Evolutionary conservation across 2,888 invertebrate genomes (phyloP).

Genomic region (Rhogogaster chlorosoma): DNA sequence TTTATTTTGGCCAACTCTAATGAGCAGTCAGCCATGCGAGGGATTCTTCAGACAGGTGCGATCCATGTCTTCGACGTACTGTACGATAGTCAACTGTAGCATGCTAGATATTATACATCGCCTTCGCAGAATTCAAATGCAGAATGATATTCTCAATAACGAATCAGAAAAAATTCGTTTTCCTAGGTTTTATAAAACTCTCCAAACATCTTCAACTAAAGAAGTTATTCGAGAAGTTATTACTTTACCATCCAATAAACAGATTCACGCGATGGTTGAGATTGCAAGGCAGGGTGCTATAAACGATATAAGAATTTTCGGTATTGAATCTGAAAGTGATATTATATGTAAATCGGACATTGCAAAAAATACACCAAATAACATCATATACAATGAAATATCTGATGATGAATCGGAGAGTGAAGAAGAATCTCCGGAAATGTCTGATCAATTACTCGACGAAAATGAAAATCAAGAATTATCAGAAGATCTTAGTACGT

Average conservation of each 20-base stretch:
- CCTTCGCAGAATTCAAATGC: slow-evolving; percentile 37
- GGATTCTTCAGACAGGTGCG: slow-evolving; percentile 56
- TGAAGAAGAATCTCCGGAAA: slow-evolving; percentile 11
- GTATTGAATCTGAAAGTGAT: too few species aligned
- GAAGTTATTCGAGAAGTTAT: background rate
- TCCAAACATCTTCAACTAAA: too few species aligned
- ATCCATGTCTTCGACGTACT: slow-evolving; percentile 49
- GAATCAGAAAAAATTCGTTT: slow-evolving; percentile 28
- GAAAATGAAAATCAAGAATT: background rate
- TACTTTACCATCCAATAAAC: background rate
- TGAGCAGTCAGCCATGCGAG: slow-evolving; percentile 56
- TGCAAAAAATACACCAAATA: too few species aligned
- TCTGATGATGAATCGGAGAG: slow-evolving; percentile 29
- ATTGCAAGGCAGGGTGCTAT: slow-evolving; percentile 2
- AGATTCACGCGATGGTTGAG: slow-evolving; percentile 32
- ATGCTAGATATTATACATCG: slow-evolving; percentile 34
- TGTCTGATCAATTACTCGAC: slow-evolving; percentile 11
- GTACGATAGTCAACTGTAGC: slow-evolving; percentile 26
- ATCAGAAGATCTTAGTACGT: slow-evolving; percentile 26
- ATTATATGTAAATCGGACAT: too few species aligned
- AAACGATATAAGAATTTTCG: background rate
- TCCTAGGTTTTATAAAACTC: slow-evolving; percentile 22
- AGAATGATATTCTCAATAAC: background rate
- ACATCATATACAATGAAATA: too few species aligned
- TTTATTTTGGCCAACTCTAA: slow-evolving; percentile 39